Evolutionary conservation across 2,888 invertebrate species (phyloP), one percentile per base, ranked within the genome.

Genomic region (Drosophila paracracens): DNA sequence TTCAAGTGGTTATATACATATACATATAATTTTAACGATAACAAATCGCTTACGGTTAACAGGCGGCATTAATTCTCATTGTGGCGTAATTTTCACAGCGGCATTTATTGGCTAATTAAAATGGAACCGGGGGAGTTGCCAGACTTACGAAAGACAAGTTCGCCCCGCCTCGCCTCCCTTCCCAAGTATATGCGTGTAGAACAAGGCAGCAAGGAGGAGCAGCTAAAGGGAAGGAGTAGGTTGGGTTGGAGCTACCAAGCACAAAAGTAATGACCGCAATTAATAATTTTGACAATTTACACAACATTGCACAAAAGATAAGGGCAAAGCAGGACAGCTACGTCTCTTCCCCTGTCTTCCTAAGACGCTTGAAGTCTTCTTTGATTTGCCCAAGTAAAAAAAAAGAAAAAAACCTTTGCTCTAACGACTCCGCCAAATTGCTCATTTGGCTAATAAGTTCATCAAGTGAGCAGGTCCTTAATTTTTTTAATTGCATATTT

Each of bases 201-300:
- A 70, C 64, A 65, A 57, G 67, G 46, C 56, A 59, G 10, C 16
- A 38, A 63, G 58, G n/a, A 46, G 48, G 33, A 36, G 48, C 46
- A 25, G 38, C 8, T 27, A 2, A 13, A 13, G 2, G 27, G 38
- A 4, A 6, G 27, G 18, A 16, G 35, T 4, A 11, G 33, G 18
- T n/a, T 13, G 25, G 31, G 40, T 27, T 50, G 8, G 5, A n/a
- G 31, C 25, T 25, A 43, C 18, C 25, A 38, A 48, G 54, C 38
- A 54, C 48, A 53, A 59, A 56, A 73, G 69, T 81, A 83, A 89
- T 88, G 85, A 70, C 70, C 77, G 76, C 91, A 88, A 84, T 91
- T 91, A 92, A 92, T 92, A 92, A 90, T 88, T 89, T 85, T 82
- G 91, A 90, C 86, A 88, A 89, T 91, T 91, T 83, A 82, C 89